Evolutionary conservation across 2,113 vertebrate genomes (phyloP), one percentile per base, ranked within the genome.

Genomic region (Sigmodon hispidus): DNA sequence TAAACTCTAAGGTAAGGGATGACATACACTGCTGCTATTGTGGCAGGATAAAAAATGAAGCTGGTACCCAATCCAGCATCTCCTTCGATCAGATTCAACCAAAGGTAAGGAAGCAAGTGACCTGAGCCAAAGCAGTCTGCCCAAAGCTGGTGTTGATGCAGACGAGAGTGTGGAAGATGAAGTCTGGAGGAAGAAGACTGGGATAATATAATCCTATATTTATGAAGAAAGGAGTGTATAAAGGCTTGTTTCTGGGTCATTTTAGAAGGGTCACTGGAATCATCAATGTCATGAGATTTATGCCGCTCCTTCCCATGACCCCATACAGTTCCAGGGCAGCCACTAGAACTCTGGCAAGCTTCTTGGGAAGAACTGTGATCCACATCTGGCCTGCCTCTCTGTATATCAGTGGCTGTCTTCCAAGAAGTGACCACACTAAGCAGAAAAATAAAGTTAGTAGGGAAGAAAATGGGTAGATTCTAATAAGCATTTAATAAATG

Each of bases 401-500:
- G 7, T 21, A 67, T 0, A 0, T 2, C 34, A 73, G 36, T 0
- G 9, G 9, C 67, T 12, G 17, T 29, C 57, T 6, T 22, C 13
- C 26, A 75, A 22, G 76, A 67, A 5, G 48, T 3, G 24, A 24
- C n/a, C 0, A 36, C 21, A 1, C 16, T 59, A 24, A 67, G 57
- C 21, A 80, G 70, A 72, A 72, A 88, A 94, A 86, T 77, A 29
- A 67, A 93, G 88, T 91, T 0, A 59, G 48, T 50, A 4, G 4
- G 73, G 57, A n/a, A n/a, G 34, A 52, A 88, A 93, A 61, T 6
- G 7, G 2, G 36, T 34, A 21, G 72, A 26, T 22, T 4, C 65
- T 61, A 92, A 91, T 26, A 12, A 72, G 59, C 80, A 86, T 40
- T 80, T 88, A 91, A 93, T 52, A 92, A 90, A 57, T 43, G 61